Percentiles rank a stretch among this genome's conserved stretches.
phyloP scores from a whole-genome alignment of 2,113 vertebrate species.

The Cavia porcellus region DNA sequence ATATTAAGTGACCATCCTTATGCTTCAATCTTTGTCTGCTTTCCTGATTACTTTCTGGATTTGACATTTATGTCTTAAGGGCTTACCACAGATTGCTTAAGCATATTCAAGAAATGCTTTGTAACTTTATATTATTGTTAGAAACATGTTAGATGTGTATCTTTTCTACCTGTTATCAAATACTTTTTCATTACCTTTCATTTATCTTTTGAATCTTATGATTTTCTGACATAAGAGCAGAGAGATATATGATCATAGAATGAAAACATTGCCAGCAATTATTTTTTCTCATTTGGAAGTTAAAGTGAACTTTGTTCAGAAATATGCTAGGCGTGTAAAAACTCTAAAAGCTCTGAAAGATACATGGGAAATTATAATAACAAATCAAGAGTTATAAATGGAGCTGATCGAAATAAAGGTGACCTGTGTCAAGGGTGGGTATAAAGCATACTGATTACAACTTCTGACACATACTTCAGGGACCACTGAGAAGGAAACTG shows the following conservation, averaged over 20 bases:
- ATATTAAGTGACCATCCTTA: background rate
- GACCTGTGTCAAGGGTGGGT: background rate
- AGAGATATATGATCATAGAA: constrained; percentile 27
- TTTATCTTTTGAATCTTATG: constrained; percentile 42
- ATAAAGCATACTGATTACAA: background rate
- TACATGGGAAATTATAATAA: constrained; percentile 54
- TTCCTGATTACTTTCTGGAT: background rate
- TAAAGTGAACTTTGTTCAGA: constrained; percentile 1
- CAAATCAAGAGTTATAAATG: background rate
- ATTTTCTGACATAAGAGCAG: constrained; percentile 44
- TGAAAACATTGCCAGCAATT: background rate
- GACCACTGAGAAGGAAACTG: background rate
- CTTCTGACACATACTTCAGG: background rate
- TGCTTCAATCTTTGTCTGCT: background rate
- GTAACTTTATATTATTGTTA: constrained; percentile 2
- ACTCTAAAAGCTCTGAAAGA: background rate
- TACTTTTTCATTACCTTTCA: background rate
- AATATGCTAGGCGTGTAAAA: background rate
- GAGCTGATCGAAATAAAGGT: background rate
- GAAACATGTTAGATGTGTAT: background rate
- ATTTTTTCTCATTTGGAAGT: constrained; percentile 37
- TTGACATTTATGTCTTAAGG: background rate
- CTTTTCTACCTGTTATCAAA: background rate
- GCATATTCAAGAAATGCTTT: background rate
- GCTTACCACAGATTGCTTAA: background rate